phyloP scores from a whole-genome alignment of 2,797 vertebrate species.

The Peromyscus melanophrys region DNA sequence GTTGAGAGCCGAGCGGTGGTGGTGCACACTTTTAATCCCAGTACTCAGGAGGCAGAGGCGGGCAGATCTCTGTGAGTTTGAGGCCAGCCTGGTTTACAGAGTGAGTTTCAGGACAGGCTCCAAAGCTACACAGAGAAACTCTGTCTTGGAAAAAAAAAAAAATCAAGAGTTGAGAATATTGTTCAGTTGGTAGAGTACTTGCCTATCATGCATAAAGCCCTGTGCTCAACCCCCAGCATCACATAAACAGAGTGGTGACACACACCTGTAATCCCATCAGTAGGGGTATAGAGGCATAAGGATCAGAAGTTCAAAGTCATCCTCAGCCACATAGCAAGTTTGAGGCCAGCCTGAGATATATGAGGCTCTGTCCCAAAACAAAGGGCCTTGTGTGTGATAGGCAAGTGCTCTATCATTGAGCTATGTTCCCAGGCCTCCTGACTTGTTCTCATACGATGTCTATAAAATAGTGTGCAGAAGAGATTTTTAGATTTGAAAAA shows the following conservation, averaged over 20 bases:
- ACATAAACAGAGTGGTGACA: background rate
- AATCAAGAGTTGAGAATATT: background rate
- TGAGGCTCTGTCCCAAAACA: background rate
- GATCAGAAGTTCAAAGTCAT: background rate
- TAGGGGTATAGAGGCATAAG: background rate
- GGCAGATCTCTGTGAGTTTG: too few species aligned
- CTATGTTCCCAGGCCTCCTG: background rate
- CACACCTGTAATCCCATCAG: background rate
- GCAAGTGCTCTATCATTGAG: background rate
- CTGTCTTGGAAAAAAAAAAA: background rate
- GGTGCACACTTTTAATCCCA: too few species aligned
- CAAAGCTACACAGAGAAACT: too few species aligned
- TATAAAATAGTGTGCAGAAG: slow-evolving; percentile 5
- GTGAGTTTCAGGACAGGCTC: too few species aligned
- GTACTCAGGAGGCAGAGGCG: too few species aligned
- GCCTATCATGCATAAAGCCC: background rate
- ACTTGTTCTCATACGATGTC: background rate
- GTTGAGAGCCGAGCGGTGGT: background rate
- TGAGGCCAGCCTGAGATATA: background rate
- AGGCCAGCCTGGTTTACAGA: too few species aligned
- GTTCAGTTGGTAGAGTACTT: background rate
- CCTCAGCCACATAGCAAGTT: background rate
- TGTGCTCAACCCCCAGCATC: background rate
- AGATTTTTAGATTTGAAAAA: slow-evolving; percentile 65
- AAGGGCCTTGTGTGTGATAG: background rate